Evolutionary conservation across 2,797 vertebrate genomes (phyloP).

Genomic region (Oophaga sylvatica): DNA sequence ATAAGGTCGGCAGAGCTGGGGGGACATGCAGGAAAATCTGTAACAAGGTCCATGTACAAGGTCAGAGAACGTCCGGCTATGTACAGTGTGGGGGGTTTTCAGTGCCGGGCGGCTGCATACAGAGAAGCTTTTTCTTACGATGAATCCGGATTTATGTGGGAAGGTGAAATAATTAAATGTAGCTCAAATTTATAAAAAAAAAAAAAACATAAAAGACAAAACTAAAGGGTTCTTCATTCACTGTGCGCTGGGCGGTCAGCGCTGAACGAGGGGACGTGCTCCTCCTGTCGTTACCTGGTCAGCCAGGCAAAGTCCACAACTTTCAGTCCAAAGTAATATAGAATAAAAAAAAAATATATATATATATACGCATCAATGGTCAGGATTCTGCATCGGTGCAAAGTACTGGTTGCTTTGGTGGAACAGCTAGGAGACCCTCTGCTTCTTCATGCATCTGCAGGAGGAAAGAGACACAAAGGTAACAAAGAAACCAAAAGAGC

Average conservation of each 20-base stretch:
- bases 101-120: constrained; percentile 78
- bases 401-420: constrained; percentile 78
- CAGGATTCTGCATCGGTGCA: constrained; percentile 84
- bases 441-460: constrained; percentile 97
- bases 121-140: constrained; percentile 72
- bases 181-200: constrained; percentile 37
- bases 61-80: constrained; percentile 66
- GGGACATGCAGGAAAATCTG: constrained; percentile 67
- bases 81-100: constrained; percentile 71
- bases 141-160: constrained; percentile 59
- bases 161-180: constrained; percentile 56
- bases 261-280: constrained; percentile 66
- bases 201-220: constrained; percentile 17
- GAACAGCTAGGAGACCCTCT: constrained; percentile 87
- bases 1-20: constrained; percentile 61
- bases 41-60: constrained; percentile 71
- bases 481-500: not conserved
- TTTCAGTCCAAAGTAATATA: constrained; percentile 57
- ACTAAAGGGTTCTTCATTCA: constrained; percentile 66
- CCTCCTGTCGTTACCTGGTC: constrained; percentile 67
- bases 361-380: constrained; percentile 67
- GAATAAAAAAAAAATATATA: not conserved
- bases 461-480: no score
- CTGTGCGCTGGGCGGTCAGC: constrained; percentile 70
- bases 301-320: constrained; percentile 60